Evolutionary conservation across 2,888 invertebrate genomes (phyloP).

Genomic region (Steinernema carpocapsae): DNA sequence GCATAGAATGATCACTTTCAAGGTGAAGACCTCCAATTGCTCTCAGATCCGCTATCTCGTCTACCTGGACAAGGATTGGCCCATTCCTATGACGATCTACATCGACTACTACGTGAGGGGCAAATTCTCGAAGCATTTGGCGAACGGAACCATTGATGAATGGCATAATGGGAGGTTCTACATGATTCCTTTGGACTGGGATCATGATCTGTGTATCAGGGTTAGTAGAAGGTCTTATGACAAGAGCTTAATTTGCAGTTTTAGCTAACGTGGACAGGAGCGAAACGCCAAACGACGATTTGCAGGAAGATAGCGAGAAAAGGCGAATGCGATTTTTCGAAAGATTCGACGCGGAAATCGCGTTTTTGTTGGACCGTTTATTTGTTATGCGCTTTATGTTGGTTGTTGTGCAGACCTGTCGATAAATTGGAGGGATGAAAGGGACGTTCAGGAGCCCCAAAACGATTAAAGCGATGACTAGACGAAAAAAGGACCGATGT

Average conservation of each 20-base stretch:
- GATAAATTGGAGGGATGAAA: neutral
- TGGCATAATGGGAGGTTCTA: slow-evolving; percentile 54
- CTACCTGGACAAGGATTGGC: slow-evolving; percentile 59
- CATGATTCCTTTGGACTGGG: slow-evolving; percentile 43
- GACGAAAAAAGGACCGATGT: neutral
- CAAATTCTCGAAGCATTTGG: slow-evolving; percentile 52
- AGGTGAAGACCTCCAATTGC: slow-evolving; percentile 53
- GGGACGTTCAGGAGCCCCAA: too few species aligned
- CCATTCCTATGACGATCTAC: slow-evolving; percentile 50
- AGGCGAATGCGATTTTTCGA: slow-evolving; percentile 27
- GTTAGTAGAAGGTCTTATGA: slow-evolving; percentile 34
- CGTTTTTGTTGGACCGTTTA: neutral
- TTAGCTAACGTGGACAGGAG: slow-evolving; percentile 3
- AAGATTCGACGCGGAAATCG: slow-evolving; percentile 3
- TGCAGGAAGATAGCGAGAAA: slow-evolving; percentile 11
- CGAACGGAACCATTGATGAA: slow-evolving; percentile 49
- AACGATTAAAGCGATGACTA: neutral
- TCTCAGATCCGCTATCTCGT: slow-evolving; percentile 52
- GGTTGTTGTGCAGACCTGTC: neutral
- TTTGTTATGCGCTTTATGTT: slow-evolving; percentile 11
- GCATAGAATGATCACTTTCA: slow-evolving; percentile 51
- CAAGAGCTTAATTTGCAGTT: neutral
- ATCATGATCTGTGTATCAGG: slow-evolving; percentile 53
- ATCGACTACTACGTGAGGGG: slow-evolving; percentile 57
- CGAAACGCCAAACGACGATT: slow-evolving; percentile 14